Evolutionary conservation across 2,888 invertebrate genomes (phyloP).

Genomic region (Caenorhabditis sp.): DNA sequence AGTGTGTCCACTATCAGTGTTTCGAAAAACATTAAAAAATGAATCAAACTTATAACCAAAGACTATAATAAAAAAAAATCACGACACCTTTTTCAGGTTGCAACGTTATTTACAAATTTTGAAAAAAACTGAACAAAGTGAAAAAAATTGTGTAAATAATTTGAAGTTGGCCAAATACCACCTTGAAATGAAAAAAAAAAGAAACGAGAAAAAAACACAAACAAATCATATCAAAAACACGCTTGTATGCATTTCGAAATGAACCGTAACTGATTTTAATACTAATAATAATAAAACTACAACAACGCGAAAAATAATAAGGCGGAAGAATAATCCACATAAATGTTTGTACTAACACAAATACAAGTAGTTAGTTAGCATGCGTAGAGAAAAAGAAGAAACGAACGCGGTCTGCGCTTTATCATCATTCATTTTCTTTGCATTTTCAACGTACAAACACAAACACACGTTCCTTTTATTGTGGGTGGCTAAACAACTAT

Average conservation of each 20-base stretch:
- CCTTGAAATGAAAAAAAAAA: neutral
- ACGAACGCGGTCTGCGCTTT: neutral
- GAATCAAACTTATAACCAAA: too few relatives aligned
- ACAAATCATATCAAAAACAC: too few relatives aligned
- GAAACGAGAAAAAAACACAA: neutral
- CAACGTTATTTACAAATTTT: neutral
- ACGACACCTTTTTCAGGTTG: neutral
- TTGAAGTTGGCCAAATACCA: neutral
- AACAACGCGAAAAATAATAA: too few relatives aligned
- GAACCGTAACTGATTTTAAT: slow-evolving; percentile 1
- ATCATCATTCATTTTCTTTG: neutral
- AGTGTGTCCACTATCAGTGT: too few relatives aligned
- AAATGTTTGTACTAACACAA: neutral
- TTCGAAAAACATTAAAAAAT: too few relatives aligned
- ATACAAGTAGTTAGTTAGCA: neutral
- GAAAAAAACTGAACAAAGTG: neutral
- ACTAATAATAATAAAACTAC: neutral
- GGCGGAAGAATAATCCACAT: neutral
- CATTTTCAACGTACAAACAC: neutral
- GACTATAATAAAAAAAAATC: neutral
- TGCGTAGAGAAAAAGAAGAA: neutral
- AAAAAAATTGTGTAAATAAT: neutral
- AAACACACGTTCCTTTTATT: neutral
- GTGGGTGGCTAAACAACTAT: neutral
- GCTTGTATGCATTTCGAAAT: neutral